Conservation (phyloP, 2,888 invertebrate species). For the Rhabditoides inermis region DNA sequence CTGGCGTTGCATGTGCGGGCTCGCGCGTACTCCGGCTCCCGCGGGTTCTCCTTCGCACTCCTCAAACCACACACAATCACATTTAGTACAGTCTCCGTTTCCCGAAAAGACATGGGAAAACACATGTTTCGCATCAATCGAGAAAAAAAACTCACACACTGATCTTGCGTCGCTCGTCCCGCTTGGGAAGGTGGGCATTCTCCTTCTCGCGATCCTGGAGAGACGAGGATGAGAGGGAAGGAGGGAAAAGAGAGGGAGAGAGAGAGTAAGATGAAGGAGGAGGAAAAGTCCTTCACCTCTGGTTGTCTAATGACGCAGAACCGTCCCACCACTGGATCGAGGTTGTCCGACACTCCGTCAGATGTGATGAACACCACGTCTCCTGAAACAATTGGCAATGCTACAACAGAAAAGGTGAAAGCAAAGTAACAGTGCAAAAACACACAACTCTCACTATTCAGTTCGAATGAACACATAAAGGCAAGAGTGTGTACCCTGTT, state of each 20-base stretch:
- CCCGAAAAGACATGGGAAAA: too few relatives aligned
- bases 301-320: slow-evolving; percentile 61
- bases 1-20: slow-evolving; percentile 39
- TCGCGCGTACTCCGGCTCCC: slow-evolving; percentile 21
- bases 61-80: too few relatives aligned
- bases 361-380: slow-evolving; percentile 79
- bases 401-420: too few relatives aligned
- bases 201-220: too few relatives aligned
- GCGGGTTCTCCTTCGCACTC: slow-evolving; percentile 17
- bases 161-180: slow-evolving; percentile 17
- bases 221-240: too few relatives aligned
- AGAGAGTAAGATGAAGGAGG: too few relatives aligned
- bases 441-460: not conserved
- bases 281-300: slow-evolving; percentile 25
- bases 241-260: too few relatives aligned
- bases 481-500: slow-evolving; percentile 53
- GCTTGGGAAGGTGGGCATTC: slow-evolving; percentile 17
- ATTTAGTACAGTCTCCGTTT: too few relatives aligned
- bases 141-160: slow-evolving; percentile 13
- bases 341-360: slow-evolving; percentile 82
- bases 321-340: slow-evolving; percentile 81
- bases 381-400: too few relatives aligned
- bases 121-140: not conserved
- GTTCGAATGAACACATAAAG: not conserved
- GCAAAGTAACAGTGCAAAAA: too few relatives aligned